phyloP scores from a whole-genome alignment of 2,797 vertebrate species.

The Melanotaenia parkinsoni region DNA sequence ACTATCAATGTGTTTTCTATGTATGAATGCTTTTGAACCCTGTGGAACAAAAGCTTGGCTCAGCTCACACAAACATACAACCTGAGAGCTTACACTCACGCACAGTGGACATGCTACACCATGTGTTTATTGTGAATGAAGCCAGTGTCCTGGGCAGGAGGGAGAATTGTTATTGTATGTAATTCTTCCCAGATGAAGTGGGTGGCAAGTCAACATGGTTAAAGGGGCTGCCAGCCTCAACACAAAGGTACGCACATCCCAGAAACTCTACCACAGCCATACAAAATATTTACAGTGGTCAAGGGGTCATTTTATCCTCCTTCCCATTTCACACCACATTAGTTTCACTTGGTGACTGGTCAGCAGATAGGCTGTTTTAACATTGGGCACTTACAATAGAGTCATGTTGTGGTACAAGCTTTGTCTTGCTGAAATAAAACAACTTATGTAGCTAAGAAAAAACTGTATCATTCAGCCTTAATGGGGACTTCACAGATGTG shows the following conservation, averaged over 20 bases:
- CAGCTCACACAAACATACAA: conserved; percentile 50
- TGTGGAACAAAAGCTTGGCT: conserved; percentile 22
- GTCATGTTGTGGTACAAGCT: neutral
- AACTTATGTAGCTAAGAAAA: neutral
- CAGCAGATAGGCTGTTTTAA: neutral
- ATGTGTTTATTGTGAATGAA: conserved; percentile 74
- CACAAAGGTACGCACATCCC: conserved; percentile 16
- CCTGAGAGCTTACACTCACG: conserved; percentile 39
- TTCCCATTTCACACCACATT: neutral
- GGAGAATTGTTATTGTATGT: conserved; percentile 67
- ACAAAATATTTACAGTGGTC: conserved; percentile 20
- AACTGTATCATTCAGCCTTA: neutral
- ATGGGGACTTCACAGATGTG: neutral
- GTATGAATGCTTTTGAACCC: conserved; percentile 29
- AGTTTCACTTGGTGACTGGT: neutral
- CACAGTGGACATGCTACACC: conserved; percentile 39
- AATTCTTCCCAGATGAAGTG: conserved; percentile 79
- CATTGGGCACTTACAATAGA: neutral
- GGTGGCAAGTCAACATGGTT: conserved; percentile 54
- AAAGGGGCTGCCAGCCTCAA: conserved; percentile 26
- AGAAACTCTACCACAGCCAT: conserved; percentile 27
- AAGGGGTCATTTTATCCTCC: conserved; percentile 1
- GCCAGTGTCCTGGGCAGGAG: conserved; percentile 47
- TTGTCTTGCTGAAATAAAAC: neutral
- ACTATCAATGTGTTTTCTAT: conserved; percentile 6